phyloP scores from a whole-genome alignment of 2,797 vertebrate genomes.

The Thalassophryne amazonica region DNA sequence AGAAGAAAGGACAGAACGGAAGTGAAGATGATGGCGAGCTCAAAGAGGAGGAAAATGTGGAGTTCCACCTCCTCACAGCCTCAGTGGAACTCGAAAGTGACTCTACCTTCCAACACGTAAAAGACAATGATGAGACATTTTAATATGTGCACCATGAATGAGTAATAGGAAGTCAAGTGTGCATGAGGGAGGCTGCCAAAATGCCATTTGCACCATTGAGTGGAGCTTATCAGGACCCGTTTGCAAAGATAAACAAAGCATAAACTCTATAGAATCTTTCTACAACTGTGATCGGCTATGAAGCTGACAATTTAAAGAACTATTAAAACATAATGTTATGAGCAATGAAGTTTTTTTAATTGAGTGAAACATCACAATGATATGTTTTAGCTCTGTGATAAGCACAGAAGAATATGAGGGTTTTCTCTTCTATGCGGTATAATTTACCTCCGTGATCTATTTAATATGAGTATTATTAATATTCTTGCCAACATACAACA shows the following conservation, averaged over 20 bases:
- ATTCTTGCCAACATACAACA: conserved; percentile 18
- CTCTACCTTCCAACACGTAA: conserved; percentile 51
- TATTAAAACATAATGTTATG: too few relatives aligned
- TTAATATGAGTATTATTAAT: not conserved
- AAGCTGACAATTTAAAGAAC: too few relatives aligned
- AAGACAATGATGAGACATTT: conserved; percentile 46
- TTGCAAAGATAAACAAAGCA: too few relatives aligned
- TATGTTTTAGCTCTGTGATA: not conserved
- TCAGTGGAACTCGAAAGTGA: conserved; percentile 57
- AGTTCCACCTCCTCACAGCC: conserved; percentile 15
- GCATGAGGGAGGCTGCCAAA: conserved; percentile 22
- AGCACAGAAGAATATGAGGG: conserved; percentile 10
- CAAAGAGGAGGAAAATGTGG: conserved; percentile 10
- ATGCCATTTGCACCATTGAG: conserved; percentile 12
- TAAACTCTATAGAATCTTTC: too few relatives aligned
- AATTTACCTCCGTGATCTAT: conserved; percentile 15
- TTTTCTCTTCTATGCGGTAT: conserved; percentile 7
- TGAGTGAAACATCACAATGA: too few relatives aligned
- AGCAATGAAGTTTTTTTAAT: too few relatives aligned
- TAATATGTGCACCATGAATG: conserved; percentile 34
- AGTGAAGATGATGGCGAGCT: not conserved
- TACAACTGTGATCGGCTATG: too few relatives aligned
- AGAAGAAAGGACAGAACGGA: not conserved
- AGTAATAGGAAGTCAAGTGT: not conserved
- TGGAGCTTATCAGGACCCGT: too few relatives aligned